Evolutionary conservation across 2,888 invertebrate species (phyloP), one percentile per base, ranked within the genome.

Genomic region (Parascotia fuliginaria): DNA sequence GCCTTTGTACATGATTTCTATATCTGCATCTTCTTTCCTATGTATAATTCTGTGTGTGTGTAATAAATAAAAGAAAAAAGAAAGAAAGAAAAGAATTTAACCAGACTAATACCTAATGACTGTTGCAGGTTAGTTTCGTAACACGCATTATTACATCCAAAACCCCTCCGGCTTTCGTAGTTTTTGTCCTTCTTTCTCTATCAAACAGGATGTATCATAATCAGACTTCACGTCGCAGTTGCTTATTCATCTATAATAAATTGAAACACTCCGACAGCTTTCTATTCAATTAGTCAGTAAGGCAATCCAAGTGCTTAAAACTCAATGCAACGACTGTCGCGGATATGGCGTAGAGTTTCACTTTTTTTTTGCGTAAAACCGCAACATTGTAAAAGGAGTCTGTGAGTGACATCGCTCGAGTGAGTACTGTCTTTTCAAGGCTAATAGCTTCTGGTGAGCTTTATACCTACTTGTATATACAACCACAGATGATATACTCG

Each of bases 281-380:
- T 63, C 54, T 55, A 42, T 42, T 47, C 38, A 45, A 46, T 47
- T 52, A 39, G 40, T 43, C 43, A 41, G 38, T 64, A 49, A 44
- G 33, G 51, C 11, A 49, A 54, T 55, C 15, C 48, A 63, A 42
- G 49, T 60, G 49, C 36, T 3, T 36, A 47, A 59, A n/a, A n/a
- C n/a, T n/a, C n/a, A n/a, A 33, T 55, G 50, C 51, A 51, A 24
- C 22, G 41, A 39, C 47, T 42, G 41, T 45, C 14, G 11, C 40
- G 60, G 43, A 55, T 57, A 33, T 60, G 60, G 51, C 37, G 41
- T 31, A 32, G 34, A 39, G 22, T 55, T 62, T 49, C 49, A 49
- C 31, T 29, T 22, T 38, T 43, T 47, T 49, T 57, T 52, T 42
- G 33, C 15, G 33, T n/a, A n/a, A n/a, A 36, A 12, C 14, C 42